A percentile compares a stretch with the other conserved stretches of the same genome.
phyloP scores from a whole-genome alignment of 2,113 vertebrate genomes.

The Phasianus colchicus region DNA sequence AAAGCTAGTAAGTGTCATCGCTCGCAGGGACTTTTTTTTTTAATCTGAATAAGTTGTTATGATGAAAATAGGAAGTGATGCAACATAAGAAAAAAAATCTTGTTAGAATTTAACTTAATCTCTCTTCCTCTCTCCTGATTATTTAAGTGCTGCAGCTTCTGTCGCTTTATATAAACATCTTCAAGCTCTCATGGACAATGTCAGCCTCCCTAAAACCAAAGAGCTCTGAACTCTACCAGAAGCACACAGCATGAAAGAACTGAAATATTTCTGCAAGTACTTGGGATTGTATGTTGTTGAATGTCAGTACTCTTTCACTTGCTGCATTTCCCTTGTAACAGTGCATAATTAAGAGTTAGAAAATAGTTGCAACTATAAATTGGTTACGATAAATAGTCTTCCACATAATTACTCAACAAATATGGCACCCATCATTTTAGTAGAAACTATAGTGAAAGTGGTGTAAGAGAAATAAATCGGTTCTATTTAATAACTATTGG shows the following conservation, averaged over 20 bases:
- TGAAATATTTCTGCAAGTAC: neutral
- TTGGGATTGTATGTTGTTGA: neutral
- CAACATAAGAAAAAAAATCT: neutral
- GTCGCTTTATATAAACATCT: neutral
- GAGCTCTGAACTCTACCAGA: neutral
- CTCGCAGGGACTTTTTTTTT: neutral
- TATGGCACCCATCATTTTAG: neutral
- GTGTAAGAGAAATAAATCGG: neutral
- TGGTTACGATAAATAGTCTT: too few relatives aligned
- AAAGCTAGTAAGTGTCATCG: neutral
- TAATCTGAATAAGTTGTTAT: neutral
- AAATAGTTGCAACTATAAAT: neutral
- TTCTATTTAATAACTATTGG: neutral
- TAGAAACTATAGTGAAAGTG: neutral
- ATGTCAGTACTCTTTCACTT: neutral
- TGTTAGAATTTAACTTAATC: neutral
- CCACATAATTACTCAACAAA: neutral
- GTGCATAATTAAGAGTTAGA: neutral
- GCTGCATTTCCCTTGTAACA: neutral
- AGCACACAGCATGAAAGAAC: neutral
- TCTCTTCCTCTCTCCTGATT: neutral
- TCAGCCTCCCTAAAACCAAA: neutral
- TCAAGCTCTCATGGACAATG: neutral
- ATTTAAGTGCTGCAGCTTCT: neutral
- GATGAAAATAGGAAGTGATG: neutral